Evolutionary conservation across 2,113 vertebrate genomes (phyloP).

Genomic region (Alectura lathami): DNA sequence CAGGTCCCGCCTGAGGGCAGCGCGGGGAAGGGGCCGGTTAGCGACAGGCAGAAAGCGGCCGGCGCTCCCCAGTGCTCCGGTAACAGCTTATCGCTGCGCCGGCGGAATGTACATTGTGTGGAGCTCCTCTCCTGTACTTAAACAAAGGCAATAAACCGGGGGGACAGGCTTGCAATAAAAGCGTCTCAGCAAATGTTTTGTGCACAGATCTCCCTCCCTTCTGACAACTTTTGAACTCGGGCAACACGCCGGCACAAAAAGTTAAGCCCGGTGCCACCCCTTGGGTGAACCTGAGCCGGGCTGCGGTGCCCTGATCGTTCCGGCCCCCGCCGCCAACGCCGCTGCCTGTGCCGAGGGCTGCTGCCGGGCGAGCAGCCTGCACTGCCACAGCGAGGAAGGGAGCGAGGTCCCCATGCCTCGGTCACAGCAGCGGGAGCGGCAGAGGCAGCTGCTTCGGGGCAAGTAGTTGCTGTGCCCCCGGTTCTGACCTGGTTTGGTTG

Average conservation of each 20-base stretch:
- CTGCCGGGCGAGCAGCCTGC: slow-evolving; percentile 71
- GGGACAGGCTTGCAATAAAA: background rate
- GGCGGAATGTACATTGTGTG: background rate
- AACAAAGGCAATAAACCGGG: background rate
- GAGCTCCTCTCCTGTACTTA: background rate
- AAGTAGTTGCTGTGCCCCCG: background rate
- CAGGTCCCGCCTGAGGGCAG: too few species aligned
- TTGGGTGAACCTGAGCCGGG: background rate
- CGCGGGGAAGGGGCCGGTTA: too few species aligned
- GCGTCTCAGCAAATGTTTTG: background rate
- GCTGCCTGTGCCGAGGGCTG: too few species aligned
- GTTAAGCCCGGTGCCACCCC: background rate
- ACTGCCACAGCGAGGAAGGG: too few species aligned
- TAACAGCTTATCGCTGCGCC: background rate
- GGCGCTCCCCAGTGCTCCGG: background rate
- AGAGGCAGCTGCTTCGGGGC: background rate
- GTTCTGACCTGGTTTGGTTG: background rate
- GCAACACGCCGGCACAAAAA: background rate
- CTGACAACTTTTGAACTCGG: background rate
- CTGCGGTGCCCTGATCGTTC: too few species aligned
- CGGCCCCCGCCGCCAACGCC: too few species aligned
- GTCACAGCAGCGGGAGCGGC: background rate
- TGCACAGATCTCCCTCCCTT: background rate
- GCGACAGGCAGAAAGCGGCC: background rate
- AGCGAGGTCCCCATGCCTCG: too few species aligned